These are phyloP conservation scores for Euclidia mi DNA, from an alignment of 2,888 invertebrate species.

Conservation along the genomic window DNA sequence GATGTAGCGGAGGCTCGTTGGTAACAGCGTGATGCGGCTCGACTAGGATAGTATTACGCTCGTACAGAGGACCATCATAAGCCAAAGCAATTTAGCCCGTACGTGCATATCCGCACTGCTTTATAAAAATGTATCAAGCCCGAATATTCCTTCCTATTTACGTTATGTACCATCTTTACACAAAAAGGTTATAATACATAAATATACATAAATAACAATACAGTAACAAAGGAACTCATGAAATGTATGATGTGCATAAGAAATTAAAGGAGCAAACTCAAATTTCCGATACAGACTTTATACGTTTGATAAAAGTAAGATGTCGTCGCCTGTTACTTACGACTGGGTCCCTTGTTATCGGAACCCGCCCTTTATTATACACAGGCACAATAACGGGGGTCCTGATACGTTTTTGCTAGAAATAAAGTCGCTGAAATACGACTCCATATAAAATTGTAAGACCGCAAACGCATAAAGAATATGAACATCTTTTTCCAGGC, in stretches of 20 bases:
- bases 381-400: constrained; percentile 28
- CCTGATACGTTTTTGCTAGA: constrained; percentile 29
- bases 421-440: constrained; percentile 40
- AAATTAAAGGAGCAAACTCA: constrained; percentile 20
- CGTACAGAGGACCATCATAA: too few relatives aligned
- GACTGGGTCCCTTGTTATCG: constrained; percentile 53
- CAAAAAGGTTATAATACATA: too few relatives aligned
- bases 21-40: too few relatives aligned
- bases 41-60: too few relatives aligned
- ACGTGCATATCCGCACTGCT: too few relatives aligned
- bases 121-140: too few relatives aligned
- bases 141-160: too few relatives aligned
- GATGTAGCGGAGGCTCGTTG: too few relatives aligned
- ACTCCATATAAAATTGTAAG: constrained; percentile 25
- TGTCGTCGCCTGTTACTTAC: constrained; percentile 37
- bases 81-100: too few relatives aligned
- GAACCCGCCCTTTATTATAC: constrained; percentile 41
- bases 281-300: constrained; percentile 22
- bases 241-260: background rate
- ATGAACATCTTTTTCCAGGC: constrained; percentile 28
- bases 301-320: constrained; percentile 30
- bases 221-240: background rate
- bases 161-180: too few relatives aligned
- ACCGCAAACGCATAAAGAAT: constrained; percentile 5
- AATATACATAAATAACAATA: background rate